Evolutionary conservation across 1,140 invertebrate genomes (phyloP).

Genomic region (Brachionus rotundiformis): DNA sequence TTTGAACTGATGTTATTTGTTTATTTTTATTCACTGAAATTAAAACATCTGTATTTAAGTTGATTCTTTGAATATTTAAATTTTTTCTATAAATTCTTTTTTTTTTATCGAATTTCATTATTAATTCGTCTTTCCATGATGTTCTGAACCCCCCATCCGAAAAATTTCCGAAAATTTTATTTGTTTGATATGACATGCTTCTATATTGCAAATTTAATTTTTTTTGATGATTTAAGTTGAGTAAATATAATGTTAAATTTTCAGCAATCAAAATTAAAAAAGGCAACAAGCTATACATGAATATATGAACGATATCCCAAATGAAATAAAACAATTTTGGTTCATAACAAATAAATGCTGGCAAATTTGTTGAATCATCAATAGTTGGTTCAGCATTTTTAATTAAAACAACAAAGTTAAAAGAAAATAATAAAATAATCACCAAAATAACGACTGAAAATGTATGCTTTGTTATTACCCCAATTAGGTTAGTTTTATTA

Average conservation of each 20-base stretch:
- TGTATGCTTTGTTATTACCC: background rate
- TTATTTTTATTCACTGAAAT: too few relatives aligned
- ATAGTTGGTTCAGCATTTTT: background rate
- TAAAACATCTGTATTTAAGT: too few relatives aligned
- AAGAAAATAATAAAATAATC: background rate
- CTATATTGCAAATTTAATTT: background rate
- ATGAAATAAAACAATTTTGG: background rate
- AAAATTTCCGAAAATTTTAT: background rate
- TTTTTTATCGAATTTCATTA: constrained; percentile 2
- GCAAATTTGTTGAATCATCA: background rate
- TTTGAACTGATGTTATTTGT: too few relatives aligned
- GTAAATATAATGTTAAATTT: background rate
- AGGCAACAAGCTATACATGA: constrained; percentile 12
- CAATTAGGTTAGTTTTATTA: background rate
- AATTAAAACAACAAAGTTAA: background rate
- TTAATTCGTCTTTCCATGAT: background rate
- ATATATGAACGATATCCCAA: constrained; percentile 27
- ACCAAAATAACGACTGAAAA: background rate
- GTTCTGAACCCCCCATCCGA: background rate
- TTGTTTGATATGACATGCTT: background rate
- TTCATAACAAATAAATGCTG: background rate
- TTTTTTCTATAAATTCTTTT: background rate
- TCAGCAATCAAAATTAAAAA: background rate
- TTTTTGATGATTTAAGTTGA: background rate
- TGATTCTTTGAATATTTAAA: too few relatives aligned